Base-by-base conservation (phyloP, 1,140 invertebrate genomes). In the Pemphigus obesinymphae region DNA sequence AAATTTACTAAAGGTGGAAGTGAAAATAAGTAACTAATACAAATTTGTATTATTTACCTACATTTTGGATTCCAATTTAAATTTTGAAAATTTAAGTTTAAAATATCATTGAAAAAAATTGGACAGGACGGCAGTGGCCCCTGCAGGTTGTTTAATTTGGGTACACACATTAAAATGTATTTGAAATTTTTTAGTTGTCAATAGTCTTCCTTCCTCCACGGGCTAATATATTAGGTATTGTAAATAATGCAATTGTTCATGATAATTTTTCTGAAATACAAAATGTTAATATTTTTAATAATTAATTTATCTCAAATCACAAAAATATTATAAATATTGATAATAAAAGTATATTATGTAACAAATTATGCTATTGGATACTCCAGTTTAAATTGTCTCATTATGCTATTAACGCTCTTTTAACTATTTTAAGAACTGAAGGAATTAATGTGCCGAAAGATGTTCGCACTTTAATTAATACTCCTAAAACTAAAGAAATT, bases 401-500 rank as follows among this genome's bases (percentile, higher is more conserved):
- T 68, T 20, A 40, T 68, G 29, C 17, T 68, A 17, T 15, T 68
- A 68, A 68, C 34, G 13, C 29, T 8, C 20, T 50, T 50, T 50
- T 50, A 50, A 26, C 23, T 37, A 37, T 66, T 17, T 37, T 66
- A 15, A 34, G 2, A 37, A 66, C 4, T 40, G 63, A 10, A 66
- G 63, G 23, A 13, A 17, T 72, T 23, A 43, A 13, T 23, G 68
- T 72, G 3, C 68, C 68, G 15, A 72, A 72, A 72, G 68, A 45
- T 45, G 31, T 45, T 11, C 45, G 40, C 45, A 72, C 68, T 23
- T 43, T 72, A 23, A 45, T 72, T 6, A 43, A 17, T 10, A 45
- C 68, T 45, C 68, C 37, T 23, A 72, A 72, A 72, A 45, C n/a
- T 23, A 13, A 45, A 43, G 37, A 72, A 11, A 73, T 73, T 73